Evolutionary conservation across 2,113 vertebrate genomes (phyloP), one percentile per base, ranked within the genome.

Genomic region (Lathamus discolor): DNA sequence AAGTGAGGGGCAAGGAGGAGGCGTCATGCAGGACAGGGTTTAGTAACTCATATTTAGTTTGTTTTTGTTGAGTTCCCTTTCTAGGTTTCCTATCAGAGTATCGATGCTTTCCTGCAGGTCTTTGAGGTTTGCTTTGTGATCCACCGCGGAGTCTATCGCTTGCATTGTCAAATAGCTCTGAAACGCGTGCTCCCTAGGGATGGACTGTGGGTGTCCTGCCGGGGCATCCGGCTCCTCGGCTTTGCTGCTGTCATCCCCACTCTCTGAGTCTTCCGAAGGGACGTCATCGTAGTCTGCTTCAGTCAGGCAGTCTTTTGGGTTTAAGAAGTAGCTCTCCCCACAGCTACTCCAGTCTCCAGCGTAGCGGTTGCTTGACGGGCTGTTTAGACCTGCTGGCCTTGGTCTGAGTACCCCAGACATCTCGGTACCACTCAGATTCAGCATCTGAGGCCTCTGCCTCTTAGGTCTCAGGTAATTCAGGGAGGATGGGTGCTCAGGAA

Each of bases 71-170:
- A 99, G 99, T 95, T 99, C 99, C 94, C 98, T 96, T 97, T 99
- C 99, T 96, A 99, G 97, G 98, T 99, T 99, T 96, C 99, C 99
- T 94, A 99, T 99, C 86, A 99, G 97, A 17, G 98, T 98, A 96
- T 99, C 99, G 19, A 99, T 99, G 94, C 99, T 99, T 97, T 99
- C 99, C 97, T 99, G 99, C 90, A 99, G 98, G 97, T 99, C 99
- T 93, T 97, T 98, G 96, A 99, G 99, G 98, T 99, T 99, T 41
- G 98, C 99, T 75, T 97, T 98, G 96, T 98, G 98, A 94, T 98
- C 98, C 81, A 97, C 98, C 1, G 97, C 98, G 0, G 99, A 98
- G 92, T 98, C 99, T 82, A 99, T 96, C 2, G 98, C 98, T 94
- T 99, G 98, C 98, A 99, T 97, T 73, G 99, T 98, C 98, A 99